A percentile compares a stretch with the other conserved stretches of the same genome.
phyloP scores from a whole-genome alignment of 53 echinoderm and acorn worm species.

The Pentamera pediparva region DNA sequence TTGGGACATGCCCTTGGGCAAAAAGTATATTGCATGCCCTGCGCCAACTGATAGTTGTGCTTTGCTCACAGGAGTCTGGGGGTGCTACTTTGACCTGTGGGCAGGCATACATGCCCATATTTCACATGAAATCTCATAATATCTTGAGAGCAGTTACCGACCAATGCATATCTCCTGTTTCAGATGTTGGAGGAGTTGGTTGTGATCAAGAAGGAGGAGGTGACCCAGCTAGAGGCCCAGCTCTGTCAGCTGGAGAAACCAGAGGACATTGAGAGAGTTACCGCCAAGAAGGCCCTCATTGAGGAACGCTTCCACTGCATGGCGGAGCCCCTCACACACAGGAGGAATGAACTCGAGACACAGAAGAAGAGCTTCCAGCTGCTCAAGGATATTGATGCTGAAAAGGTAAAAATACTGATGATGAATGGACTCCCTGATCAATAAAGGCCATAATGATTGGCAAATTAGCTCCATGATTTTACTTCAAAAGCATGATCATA shows the following conservation, averaged over 20 bases:
- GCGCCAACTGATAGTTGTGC: too few relatives aligned
- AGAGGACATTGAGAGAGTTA: slow-evolving; percentile 93
- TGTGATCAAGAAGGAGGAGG: slow-evolving; percentile 85
- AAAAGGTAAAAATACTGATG: slow-evolving; percentile 56
- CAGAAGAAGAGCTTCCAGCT: slow-evolving; percentile 76
- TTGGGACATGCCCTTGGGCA: too few relatives aligned
- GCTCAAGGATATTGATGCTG: slow-evolving; percentile 92
- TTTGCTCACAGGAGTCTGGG: too few relatives aligned
- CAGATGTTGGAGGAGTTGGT: slow-evolving; percentile 93
- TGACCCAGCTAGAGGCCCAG: slow-evolving; percentile 72
- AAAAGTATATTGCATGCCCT: too few relatives aligned
- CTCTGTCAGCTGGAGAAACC: slow-evolving; percentile 64
- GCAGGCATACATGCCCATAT: too few relatives aligned
- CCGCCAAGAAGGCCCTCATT: slow-evolving; percentile 82
- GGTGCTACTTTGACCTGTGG: too few relatives aligned
- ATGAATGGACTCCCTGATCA: not conserved
- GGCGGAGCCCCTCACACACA: slow-evolving; percentile 81
- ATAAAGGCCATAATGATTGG: not conserved
- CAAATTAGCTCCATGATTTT: too few relatives aligned
- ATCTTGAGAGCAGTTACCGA: too few relatives aligned
- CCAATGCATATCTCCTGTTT: not conserved
- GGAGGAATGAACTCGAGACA: slow-evolving; percentile 77
- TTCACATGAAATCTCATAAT: too few relatives aligned
- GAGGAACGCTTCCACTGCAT: slow-evolving; percentile 77
- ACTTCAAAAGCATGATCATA: too few relatives aligned